Evolutionary conservation across 2,797 vertebrate genomes (phyloP).

Genomic region (Buphagus erythrorhynchus): DNA sequence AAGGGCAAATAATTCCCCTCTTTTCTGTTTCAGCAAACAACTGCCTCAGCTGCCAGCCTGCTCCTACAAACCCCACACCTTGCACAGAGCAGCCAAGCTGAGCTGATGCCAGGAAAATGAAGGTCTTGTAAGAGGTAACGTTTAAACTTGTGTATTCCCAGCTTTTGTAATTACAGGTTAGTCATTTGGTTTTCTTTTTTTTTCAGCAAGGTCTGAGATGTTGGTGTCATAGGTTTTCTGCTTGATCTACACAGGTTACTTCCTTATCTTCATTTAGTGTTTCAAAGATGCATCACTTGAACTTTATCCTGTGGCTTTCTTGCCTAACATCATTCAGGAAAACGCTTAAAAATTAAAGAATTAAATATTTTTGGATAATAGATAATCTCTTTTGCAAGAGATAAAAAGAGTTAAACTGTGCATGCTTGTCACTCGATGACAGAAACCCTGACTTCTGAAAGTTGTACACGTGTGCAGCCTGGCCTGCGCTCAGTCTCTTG

Average conservation of each 20-base stretch:
- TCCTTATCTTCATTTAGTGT: background rate
- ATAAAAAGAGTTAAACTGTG: background rate
- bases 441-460: background rate
- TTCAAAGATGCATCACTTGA: background rate
- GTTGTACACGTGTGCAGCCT: background rate
- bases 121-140: background rate
- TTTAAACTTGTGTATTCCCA: background rate
- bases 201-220: background rate
- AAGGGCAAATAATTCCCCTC: background rate
- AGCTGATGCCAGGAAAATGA: background rate
- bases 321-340: background rate
- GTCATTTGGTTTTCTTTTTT: background rate
- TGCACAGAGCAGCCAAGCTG: background rate
- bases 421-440: background rate
- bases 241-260: background rate
- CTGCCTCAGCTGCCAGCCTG: background rate
- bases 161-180: background rate
- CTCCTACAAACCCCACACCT: background rate
- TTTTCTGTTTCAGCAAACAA: background rate
- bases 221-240: background rate
- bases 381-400: background rate
- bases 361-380: background rate
- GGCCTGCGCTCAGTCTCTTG: background rate
- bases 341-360: background rate
- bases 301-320: background rate